Evolutionary conservation across 2,888 invertebrate species (phyloP).

Genomic region (Lycaena phlaeas): DNA sequence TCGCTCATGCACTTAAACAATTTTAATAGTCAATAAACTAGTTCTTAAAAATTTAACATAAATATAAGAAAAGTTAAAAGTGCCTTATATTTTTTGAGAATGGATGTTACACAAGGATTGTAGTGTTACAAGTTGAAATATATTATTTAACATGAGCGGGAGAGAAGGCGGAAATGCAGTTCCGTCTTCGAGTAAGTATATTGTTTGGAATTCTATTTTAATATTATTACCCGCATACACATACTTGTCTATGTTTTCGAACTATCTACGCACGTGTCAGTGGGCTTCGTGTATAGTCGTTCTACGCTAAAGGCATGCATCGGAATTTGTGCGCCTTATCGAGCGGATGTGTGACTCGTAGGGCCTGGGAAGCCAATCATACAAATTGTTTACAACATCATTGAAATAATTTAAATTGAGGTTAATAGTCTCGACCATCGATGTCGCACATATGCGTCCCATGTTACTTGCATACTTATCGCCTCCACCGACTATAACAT

Average conservation of each 20-base stretch:
- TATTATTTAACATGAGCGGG: conserved; percentile 64
- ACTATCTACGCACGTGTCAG: conserved; percentile 26
- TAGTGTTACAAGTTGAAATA: conserved; percentile 56
- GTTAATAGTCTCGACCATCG: conserved; percentile 63
- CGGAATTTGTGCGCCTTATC: conserved; percentile 49
- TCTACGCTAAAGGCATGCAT: conserved; percentile 32
- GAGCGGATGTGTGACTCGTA: conserved; percentile 50
- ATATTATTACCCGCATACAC: conserved; percentile 21
- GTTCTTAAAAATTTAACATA: conserved; percentile 17
- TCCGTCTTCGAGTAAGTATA: conserved; percentile 67
- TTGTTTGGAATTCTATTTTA: conserved; percentile 29
- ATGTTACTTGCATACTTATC: conserved; percentile 31
- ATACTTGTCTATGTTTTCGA: conserved; percentile 18
- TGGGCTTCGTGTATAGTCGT: conserved; percentile 25
- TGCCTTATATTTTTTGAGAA: conserved; percentile 46
- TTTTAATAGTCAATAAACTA: conserved; percentile 48
- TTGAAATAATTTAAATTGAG: conserved; percentile 65
- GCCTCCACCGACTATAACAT: background rate
- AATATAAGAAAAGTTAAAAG: conserved; percentile 29
- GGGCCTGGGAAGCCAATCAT: conserved; percentile 51
- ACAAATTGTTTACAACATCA: conserved; percentile 57
- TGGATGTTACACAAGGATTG: conserved; percentile 61
- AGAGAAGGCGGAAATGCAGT: conserved; percentile 71
- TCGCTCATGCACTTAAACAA: conserved; percentile 47
- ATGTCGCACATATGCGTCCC: conserved; percentile 67